Evolutionary conservation across 1,140 invertebrate species (phyloP), one percentile per base, ranked within the genome.

Genomic region (Formica selysi): DNA sequence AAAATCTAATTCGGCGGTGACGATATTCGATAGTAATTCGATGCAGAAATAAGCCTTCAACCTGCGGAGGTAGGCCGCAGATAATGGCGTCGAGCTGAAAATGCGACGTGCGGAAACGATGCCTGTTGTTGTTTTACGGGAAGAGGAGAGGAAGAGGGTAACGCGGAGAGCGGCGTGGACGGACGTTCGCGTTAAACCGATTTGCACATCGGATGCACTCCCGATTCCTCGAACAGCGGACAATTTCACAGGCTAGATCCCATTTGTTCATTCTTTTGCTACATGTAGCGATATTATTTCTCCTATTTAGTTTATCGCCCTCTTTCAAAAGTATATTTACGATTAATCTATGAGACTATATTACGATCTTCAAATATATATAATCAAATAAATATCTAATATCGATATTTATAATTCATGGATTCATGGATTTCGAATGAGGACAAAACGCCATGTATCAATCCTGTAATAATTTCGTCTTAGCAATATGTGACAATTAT

Each of bases 181-280:
- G 78, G 57, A 41, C 32, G 73, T 81, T 81, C 84, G 83, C 88
- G 89, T 89, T 91, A 91, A 91, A 91, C 91, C 88, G 90, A 91
- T 91, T 91, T 91, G 91, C 91, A 91, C 91, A 90, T 91, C 85
- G 90, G 91, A 91, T 91, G 91, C 91, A 91, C 90, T 91, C 90
- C 67, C 90, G 86, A 91, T 91, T 91, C 88, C 87, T 91, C 87
- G 86, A 87, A 91, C 90, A 91, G 76, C 86, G 87, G 90, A 91
- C 90, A 89, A 91, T 91, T 91, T 91, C 90, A 91, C 90, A 91
- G 74, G 89, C 73, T 26, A 44, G 36, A 81, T 70, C 65, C 22
- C 68, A 54, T 48, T 71, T 71, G 65, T 68, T 80, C 76, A 70
- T 65, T 44, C 76, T 68, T 80, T 38, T n/a, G 64, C 32, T 51